These are phyloP conservation scores for Hydractinia echinata DNA, from an alignment of 30 jellyfish, hydroid and myxozoan genomes.

Conservation along the genomic window DNA sequence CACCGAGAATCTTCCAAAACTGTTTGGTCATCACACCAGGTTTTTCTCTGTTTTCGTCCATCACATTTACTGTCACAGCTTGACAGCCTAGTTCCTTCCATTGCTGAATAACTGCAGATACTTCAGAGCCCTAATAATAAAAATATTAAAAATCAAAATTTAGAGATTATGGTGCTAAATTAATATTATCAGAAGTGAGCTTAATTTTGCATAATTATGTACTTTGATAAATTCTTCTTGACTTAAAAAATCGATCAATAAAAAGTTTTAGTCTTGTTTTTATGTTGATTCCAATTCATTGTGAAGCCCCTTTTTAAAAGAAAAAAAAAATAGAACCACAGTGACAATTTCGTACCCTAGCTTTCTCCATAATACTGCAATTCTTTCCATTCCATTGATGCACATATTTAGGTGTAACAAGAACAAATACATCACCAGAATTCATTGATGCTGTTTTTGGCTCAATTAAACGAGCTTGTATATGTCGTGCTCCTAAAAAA, in stretches of 20 bases:
- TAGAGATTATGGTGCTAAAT: no score
- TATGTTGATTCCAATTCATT: background rate
- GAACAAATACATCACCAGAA: constrained; percentile 81
- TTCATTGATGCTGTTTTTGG: constrained; percentile 75
- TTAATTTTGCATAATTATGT: no score
- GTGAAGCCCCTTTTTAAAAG: background rate
- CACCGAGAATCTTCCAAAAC: constrained; percentile 90
- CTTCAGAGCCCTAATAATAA: constrained; percentile 74
- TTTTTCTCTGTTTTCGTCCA: constrained; percentile 86
- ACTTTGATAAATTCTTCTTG: no score
- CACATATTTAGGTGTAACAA: constrained; percentile 84
- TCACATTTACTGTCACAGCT: constrained; percentile 70
- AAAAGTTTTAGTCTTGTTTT: no score
- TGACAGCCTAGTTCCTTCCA: constrained; percentile 91
- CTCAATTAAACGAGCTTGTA: constrained; percentile 84
- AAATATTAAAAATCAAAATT: no score
- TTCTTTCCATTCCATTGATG: constrained; percentile 96
- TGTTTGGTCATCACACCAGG: constrained; percentile 55
- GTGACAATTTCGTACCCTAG: constrained; percentile 55
- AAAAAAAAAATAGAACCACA: background rate
- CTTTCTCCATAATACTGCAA: constrained; percentile 91
- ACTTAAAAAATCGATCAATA: no score
- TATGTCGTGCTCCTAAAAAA: constrained; percentile 74
- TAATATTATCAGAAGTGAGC: no score
- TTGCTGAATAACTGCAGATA: constrained; percentile 79